Base-by-base conservation (phyloP, 2,888 invertebrate genomes). In the Physocephala rufipes region DNA sequence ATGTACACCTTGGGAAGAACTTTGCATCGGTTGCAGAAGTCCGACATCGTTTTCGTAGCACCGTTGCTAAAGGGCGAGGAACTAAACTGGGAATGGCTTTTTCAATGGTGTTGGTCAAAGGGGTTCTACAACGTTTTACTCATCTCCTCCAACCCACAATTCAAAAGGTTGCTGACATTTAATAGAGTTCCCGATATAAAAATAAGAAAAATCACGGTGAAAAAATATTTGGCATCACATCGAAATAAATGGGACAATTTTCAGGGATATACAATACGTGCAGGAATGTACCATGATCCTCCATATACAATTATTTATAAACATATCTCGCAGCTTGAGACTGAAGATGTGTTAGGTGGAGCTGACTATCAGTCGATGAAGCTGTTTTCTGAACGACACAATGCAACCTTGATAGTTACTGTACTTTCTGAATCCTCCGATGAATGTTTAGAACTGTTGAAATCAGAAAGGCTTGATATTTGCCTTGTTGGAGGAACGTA, bases 291-390 rank as follows among this genome's bases (percentile, higher is more conserved):
- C 19, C 45, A 66, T 47, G 70, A 72, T 58, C 72, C 72, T 16
- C 72, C 72, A 1, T 28, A 63, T 24, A n/a, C 69, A 7, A 62
- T 69, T 26, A 66, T 72, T 3, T 72, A 72, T 21, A 28, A 45
- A 21, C 62, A 71, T 21, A 30, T 16, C 21, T 47, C 24, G 24
- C 26, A 49, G 15, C n/a, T 51, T 9, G 13, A n/a, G 12, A 21
- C 21, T 1, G 55, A 71, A 43, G 9, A 36, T 7, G 16, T 49
- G 19, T 67, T 26, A 16, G 24, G n/a, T 43, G 71, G 71, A 53
- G 2, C 36, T 16, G 62, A 21, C 1, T 49, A 58, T 16, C 45
- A 53, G 15, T 24, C 63, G 21, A 16, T 71, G 15, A 47, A 16
- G 3, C 62, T 64, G 9, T 58, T 58, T 24, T 26, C 28, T 26